A percentile compares a stretch with the other conserved stretches of the same genome.
phyloP scores from a whole-genome alignment of 2,113 vertebrate species.

The Oxyruncus cristatus region DNA sequence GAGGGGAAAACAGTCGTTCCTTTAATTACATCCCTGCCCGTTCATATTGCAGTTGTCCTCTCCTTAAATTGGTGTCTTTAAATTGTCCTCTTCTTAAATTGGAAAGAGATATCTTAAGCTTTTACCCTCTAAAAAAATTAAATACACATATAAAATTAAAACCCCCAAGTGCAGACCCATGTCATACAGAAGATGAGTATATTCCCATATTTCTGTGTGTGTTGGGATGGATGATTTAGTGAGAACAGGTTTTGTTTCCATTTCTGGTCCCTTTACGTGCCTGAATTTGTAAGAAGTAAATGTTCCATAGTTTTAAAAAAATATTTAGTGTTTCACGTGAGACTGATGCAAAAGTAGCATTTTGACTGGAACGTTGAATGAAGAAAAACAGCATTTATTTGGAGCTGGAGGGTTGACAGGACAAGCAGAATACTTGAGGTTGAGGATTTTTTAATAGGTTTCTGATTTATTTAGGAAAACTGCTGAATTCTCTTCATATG shows the following conservation, averaged over 20 bases:
- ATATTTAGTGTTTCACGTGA: background rate
- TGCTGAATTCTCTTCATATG: background rate
- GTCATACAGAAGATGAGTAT: background rate
- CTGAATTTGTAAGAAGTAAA: background rate
- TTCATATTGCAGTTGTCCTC: background rate
- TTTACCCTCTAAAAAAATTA: background rate
- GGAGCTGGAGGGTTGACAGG: background rate
- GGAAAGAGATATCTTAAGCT: background rate
- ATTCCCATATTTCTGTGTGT: background rate
- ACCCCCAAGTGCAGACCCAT: background rate
- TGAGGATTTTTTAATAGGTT: background rate
- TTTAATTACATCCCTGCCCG: background rate
- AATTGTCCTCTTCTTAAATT: background rate
- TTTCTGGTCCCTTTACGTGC: background rate
- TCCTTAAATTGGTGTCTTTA: background rate
- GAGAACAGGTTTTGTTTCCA: background rate
- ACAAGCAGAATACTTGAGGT: background rate
- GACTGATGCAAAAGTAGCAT: background rate
- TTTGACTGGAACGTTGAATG: background rate
- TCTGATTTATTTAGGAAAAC: background rate
- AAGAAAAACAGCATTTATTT: background rate
- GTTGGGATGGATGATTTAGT: background rate
- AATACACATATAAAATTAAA: background rate
- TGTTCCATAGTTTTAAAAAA: background rate
- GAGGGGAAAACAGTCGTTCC: background rate